A percentile compares a stretch with the other conserved stretches of the same genome.
Evolutionary conservation across 2,888 invertebrate species (phyloP).

Genomic region (Sisyra terminalis): DNA sequence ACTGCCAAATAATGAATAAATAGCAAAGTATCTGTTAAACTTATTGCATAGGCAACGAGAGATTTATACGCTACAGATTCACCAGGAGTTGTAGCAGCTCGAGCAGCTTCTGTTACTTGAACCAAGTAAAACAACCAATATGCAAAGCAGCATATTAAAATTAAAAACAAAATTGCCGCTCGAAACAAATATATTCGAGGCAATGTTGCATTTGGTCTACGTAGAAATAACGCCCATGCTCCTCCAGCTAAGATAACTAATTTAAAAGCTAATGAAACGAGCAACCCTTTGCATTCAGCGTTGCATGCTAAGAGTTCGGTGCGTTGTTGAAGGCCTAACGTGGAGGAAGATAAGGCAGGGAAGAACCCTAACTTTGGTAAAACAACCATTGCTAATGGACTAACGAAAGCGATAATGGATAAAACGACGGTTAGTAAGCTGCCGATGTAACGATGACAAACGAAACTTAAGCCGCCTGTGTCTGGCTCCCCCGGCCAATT

Average conservation of each 20-base stretch:
- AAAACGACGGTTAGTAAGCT: constrained; percentile 64
- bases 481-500: constrained; percentile 65
- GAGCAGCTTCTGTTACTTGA: constrained; percentile 67
- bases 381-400: constrained; percentile 89
- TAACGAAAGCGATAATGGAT: constrained; percentile 70
- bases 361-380: constrained; percentile 81
- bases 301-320: constrained; percentile 65
- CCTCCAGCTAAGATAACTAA: constrained; percentile 76
- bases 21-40: constrained; percentile 81
- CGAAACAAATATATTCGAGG: constrained; percentile 85
- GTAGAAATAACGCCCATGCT: constrained; percentile 82
- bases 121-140: constrained; percentile 98
- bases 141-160: constrained; percentile 83
- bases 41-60: constrained; percentile 82
- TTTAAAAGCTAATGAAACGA: constrained; percentile 84
- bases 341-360: constrained; percentile 49
- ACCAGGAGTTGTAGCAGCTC: constrained; percentile 62
- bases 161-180: constrained; percentile 72
- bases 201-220: constrained; percentile 70
- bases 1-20: constrained; percentile 92
- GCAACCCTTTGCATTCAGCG: constrained; percentile 85
- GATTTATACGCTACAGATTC: constrained; percentile 72
- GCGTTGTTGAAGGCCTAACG: constrained; percentile 50
- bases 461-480: constrained; percentile 48
- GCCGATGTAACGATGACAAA: constrained; percentile 71